phyloP scores from a whole-genome alignment of 2,797 vertebrate genomes.

The Chloroceryle inda region DNA sequence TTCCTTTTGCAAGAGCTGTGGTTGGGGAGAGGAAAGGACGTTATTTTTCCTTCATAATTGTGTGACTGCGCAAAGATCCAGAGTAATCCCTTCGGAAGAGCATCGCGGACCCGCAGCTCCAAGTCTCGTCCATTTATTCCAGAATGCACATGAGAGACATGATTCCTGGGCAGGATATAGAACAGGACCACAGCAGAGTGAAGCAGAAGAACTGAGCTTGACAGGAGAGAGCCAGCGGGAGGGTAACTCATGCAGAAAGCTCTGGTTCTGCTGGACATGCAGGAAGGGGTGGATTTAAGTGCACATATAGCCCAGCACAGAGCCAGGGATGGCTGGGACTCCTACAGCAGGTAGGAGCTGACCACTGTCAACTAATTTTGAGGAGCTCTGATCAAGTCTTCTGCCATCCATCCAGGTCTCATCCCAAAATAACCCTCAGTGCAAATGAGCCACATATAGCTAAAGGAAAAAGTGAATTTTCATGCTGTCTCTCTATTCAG shows the following conservation, averaged over 20 bases:
- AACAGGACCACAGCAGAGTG: background rate
- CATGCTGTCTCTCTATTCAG: background rate
- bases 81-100: background rate
- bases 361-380: background rate
- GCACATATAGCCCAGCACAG: background rate
- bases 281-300: background rate
- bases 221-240: accelerated
- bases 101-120: background rate
- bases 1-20: background rate
- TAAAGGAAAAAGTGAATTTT: background rate
- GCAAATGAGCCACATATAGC: background rate
- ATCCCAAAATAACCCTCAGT: background rate
- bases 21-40: background rate
- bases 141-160: background rate
- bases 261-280: background rate
- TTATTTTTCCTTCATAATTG: background rate
- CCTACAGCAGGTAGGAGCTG: accelerated
- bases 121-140: background rate
- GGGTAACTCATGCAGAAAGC: background rate
- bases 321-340: no score
- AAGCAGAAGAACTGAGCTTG: background rate
- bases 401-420: background rate
- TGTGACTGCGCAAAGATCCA: background rate
- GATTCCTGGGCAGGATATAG: background rate
- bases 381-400: background rate